A percentile compares a stretch with the other conserved stretches of the same genome.
phyloP scores from a whole-genome alignment of 2,797 vertebrate species.

The Acipenser ruthenus region DNA sequence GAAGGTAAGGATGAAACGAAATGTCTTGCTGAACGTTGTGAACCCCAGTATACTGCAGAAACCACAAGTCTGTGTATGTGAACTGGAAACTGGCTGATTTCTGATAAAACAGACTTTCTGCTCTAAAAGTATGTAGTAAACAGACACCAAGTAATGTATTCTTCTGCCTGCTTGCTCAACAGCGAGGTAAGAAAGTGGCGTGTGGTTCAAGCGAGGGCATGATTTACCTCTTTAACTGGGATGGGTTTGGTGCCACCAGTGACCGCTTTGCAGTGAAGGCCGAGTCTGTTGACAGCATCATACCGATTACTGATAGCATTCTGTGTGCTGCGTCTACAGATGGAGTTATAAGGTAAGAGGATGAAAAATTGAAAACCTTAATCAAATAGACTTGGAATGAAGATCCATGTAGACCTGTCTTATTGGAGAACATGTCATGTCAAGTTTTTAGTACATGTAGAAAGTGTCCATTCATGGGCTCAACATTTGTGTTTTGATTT shows the following conservation, averaged over 20 bases:
- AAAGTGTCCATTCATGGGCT: no score
- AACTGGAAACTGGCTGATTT: no score
- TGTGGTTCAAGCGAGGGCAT: constrained; percentile 89
- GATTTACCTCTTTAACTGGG: constrained; percentile 96
- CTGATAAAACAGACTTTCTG: no score
- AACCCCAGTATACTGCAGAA: no score
- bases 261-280: constrained; percentile 84
- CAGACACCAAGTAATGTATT: not conserved
- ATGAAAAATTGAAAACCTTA: no score
- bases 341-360: constrained; percentile 78
- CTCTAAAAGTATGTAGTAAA: no score
- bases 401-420: no score
- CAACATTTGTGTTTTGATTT: no score
- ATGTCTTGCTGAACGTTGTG: not conserved
- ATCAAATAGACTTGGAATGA: no score
- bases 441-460: no score
- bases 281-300: constrained; percentile 82
- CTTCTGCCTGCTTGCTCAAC: not conserved
- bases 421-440: no score
- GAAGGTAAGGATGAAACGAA: constrained; percentile 57
- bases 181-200: constrained; percentile 78
- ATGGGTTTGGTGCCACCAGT: constrained; percentile 87
- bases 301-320: constrained; percentile 75
- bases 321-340: constrained; percentile 82
- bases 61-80: no score